Percentiles rank a stretch among this genome's conserved stretches.
Conservation (phyloP, 2,797 vertebrate species). For the Pseudopleuronectes americanus region DNA sequence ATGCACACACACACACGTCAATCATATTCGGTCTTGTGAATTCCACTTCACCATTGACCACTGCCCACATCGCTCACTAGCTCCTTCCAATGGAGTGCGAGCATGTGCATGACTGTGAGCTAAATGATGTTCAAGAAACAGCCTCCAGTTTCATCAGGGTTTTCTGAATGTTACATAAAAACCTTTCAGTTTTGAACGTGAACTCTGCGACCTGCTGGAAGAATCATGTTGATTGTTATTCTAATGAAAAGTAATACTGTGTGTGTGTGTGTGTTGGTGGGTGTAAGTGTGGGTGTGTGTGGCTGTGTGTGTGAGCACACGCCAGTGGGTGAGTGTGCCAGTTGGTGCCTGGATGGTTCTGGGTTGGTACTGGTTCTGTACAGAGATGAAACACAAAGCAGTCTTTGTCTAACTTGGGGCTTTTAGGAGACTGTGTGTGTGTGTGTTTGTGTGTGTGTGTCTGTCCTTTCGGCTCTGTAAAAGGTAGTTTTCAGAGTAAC, state of each 20-base stretch:
- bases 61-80: too few species aligned
- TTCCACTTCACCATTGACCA: too few species aligned
- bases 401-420: constrained; percentile 50
- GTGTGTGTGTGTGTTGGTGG: constrained; percentile 5
- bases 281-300: constrained; percentile 12
- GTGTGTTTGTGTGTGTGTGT: constrained; percentile 4
- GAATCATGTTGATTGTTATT: constrained; percentile 16
- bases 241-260: constrained; percentile 24
- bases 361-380: constrained; percentile 50
- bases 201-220: constrained; percentile 11
- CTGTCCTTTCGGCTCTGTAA: constrained; percentile 24
- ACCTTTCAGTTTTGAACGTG: neutral
- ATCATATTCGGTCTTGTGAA: too few species aligned
- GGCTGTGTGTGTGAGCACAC: constrained; percentile 1
- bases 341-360: constrained; percentile 34
- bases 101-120: neutral
- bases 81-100: too few species aligned
- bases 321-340: constrained; percentile 27
- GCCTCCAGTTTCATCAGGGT: neutral
- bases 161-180: neutral
- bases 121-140: neutral
- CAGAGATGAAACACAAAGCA: constrained; percentile 36
- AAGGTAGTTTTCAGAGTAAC: constrained; percentile 65
- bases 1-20: neutral
- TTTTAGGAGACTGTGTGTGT: constrained; percentile 31